Evolutionary conservation across 2,113 vertebrate species (phyloP), one percentile per base, ranked within the genome.

Genomic region (Poeciliopsis occidentalis): DNA sequence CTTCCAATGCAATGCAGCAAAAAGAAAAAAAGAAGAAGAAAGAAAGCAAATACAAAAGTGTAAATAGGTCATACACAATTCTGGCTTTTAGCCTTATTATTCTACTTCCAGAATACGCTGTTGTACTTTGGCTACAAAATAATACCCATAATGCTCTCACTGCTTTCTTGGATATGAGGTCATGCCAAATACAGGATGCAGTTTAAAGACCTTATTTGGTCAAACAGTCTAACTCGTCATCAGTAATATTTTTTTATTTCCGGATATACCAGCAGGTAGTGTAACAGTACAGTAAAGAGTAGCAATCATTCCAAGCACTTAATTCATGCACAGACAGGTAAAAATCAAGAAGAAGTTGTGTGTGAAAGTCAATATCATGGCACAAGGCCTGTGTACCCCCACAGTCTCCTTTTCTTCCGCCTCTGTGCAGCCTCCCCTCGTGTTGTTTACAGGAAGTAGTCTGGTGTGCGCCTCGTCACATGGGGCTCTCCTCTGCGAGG

Each of bases 401-500:
- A 93, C 93, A 95, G 94, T 64, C 86, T 87, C 82, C 47, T 72
- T 73, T 66, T 79, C 60, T 67, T 64, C 69, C 75, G 72, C 64
- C 44, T 75, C 67, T 80, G 69, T 71, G 75, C 74, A 76, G 47
- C 76, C 66, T 71, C 61, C 72, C 94, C 39, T 67, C 75, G 92
- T 79, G 90, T 91, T 84, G 27, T 92, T 96, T 96, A 99, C 94
- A 99, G 96, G 94, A 99, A 99, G 92, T 98, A 99, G 88, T 95
- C 94, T 0, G 94, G 94, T 3, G 93, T 94, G 24, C 92, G 92
- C 32, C 94, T 91, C 0, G 97, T 98, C 51, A 99, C 97, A 10
- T 99, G 98, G 75, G 97, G 96, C 69, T 98, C 97, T 67, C 96
- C 97, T 96, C 97, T 95, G 63, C 97, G 97, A 1, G 97, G 98